Evolutionary conservation across 2,113 vertebrate species (phyloP), one percentile per base, ranked within the genome.

Genomic region (Spea bombifrons): DNA sequence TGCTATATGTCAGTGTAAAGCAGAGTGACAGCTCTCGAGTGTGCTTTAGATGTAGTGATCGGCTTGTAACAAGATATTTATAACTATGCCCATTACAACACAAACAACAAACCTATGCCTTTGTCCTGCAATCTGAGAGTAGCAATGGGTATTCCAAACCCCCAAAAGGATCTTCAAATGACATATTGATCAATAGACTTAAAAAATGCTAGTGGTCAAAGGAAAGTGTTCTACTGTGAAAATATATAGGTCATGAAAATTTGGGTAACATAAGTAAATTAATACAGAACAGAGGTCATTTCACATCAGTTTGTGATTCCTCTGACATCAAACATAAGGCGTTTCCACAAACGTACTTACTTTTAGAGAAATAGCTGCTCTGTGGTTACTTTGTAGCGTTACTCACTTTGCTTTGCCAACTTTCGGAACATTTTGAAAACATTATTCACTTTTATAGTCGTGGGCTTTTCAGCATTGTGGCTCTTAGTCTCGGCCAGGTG

Each of bases 71-170:
- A 52, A 79, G 89, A 94, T 90, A 90, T 83, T 77, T 84, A 84
- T 83, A 87, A 92, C 91, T 90, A 83, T 88, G 87, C 88, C 89
- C 87, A 83, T 88, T 89, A 93, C 90, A 92, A 90, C 88, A 88
- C 90, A 94, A 94, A 93, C 93, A 94, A 94, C 93, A 92, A 83
- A 86, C 87, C 93, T 88, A 91, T 90, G 92, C 91, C 93, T 95
- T 94, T 91, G 88, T 87, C 85, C 84, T 81, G 93, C 88, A 92
- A 89, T 82, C 65, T 64, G 91, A 94, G 93, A 93, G 86, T 78
- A 63, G 86, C 84, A 83, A 70, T 61, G 49, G 86, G 90, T 88
- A 89, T 90, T 90, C 89, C 88, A 84, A 4, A 86, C 83, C 85
- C 91, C 92, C 92, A 89, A 81, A 75, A 88, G 86, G 91, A 86